Conservation (phyloP, 2,888 invertebrate species). For the Drosophila leonis region DNA sequence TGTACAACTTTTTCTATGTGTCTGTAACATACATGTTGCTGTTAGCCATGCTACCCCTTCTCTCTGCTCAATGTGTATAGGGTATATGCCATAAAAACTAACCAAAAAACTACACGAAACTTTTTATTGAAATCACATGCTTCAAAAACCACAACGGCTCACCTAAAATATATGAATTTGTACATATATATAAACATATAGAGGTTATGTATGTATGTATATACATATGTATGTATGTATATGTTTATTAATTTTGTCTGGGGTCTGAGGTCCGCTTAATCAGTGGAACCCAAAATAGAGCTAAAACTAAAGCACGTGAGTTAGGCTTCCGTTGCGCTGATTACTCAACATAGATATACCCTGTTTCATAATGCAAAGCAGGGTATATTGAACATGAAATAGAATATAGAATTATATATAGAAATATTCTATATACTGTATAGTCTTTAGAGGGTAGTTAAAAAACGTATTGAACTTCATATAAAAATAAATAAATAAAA, state of each 20-base stretch:
- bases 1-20: no score
- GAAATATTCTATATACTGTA: no score
- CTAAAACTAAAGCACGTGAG: conserved; percentile 22
- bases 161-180: not conserved
- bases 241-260: not conserved
- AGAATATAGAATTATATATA: no score
- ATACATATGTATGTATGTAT: not conserved
- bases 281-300: conserved; percentile 13
- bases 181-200: not conserved
- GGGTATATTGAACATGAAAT: not conserved
- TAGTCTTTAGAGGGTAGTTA: not conserved
- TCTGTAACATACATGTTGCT: not conserved
- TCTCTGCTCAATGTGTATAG: not conserved
- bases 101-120: not conserved
- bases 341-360: not conserved
- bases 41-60: not conserved
- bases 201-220: no score
- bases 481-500: not conserved
- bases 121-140: conserved; percentile 38
- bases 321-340: conserved; percentile 1
- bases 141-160: conserved; percentile 24
- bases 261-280: conserved; percentile 38
- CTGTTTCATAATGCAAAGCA: not conserved
- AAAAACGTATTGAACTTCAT: not conserved
- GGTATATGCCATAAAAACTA: not conserved